These are phyloP conservation scores for Cyprinodon tularosa DNA, from an alignment of 2,113 vertebrate genomes.

Conservation along the genomic window DNA sequence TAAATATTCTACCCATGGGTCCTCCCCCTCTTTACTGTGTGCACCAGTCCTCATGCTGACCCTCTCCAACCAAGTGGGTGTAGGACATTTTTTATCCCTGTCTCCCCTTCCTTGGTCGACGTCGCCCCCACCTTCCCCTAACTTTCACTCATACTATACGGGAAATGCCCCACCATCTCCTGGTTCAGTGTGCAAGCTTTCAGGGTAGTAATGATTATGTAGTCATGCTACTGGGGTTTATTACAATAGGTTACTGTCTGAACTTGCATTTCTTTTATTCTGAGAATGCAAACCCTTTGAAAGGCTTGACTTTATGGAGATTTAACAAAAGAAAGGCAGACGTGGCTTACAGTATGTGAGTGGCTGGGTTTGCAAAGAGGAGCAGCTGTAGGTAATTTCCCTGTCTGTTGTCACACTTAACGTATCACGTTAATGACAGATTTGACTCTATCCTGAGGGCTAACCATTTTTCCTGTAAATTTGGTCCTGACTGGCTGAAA, in stretches of 20 bases:
- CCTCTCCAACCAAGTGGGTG: slow-evolving; percentile 71
- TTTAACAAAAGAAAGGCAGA: background rate
- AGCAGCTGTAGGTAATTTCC: slow-evolving; percentile 43
- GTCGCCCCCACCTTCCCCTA: slow-evolving; percentile 64
- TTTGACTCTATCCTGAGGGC: slow-evolving; percentile 43
- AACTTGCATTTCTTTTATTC: background rate
- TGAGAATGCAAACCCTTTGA: slow-evolving; percentile 7
- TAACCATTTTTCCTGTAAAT: slow-evolving; percentile 41
- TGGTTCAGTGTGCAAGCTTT: slow-evolving; percentile 47
- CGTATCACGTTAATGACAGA: slow-evolving; percentile 51
- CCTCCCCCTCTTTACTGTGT: slow-evolving; percentile 78
- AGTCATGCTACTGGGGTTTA: slow-evolving; percentile 20
- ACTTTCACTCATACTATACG: slow-evolving; percentile 61
- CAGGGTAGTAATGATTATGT: slow-evolving; percentile 18
- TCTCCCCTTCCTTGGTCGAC: slow-evolving; percentile 51
- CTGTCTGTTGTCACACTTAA: slow-evolving; percentile 37
- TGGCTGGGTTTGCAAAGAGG: slow-evolving; percentile 15
- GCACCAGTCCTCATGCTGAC: slow-evolving; percentile 62
- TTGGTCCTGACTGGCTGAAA: slow-evolving; percentile 43
- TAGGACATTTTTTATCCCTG: slow-evolving; percentile 54
- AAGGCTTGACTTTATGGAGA: slow-evolving; percentile 1
- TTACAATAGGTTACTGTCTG: slow-evolving; percentile 21
- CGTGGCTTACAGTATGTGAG: slow-evolving; percentile 12
- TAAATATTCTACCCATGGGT: slow-evolving; percentile 88
- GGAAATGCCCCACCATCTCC: slow-evolving; percentile 30